Percentiles rank a stretch among this genome's conserved stretches.
phyloP scores from a whole-genome alignment of 2,888 invertebrate genomes.

The Thereva unica region DNA sequence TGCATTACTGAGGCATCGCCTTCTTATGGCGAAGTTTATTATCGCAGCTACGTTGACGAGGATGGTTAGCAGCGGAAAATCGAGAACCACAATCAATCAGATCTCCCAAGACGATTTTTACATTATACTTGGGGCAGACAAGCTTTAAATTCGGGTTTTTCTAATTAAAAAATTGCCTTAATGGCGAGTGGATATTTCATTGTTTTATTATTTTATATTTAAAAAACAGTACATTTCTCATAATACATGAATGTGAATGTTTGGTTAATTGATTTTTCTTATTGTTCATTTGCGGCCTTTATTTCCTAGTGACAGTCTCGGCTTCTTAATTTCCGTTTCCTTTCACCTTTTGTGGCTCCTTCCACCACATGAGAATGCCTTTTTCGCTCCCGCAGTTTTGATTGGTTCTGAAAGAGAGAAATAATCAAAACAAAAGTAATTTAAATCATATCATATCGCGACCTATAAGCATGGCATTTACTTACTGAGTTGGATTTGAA shows the following conservation, averaged over 20 bases:
- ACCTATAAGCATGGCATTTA: constrained; percentile 9
- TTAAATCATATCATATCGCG: not conserved
- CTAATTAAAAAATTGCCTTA: not conserved
- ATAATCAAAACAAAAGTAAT: not conserved
- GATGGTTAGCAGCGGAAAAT: too few relatives aligned
- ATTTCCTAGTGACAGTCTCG: constrained; percentile 4
- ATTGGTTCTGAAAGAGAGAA: constrained; percentile 15
- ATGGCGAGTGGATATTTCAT: not conserved
- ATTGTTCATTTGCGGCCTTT: constrained; percentile 10
- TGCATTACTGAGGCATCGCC: too few relatives aligned
- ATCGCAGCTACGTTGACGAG: too few relatives aligned
- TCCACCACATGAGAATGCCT: not conserved
- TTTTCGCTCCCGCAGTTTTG: constrained; percentile 29
- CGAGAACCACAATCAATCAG: too few relatives aligned
- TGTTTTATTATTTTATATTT: not conserved
- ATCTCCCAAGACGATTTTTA: too few relatives aligned
- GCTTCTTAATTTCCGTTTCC: constrained; percentile 5
- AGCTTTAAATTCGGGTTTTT: too few relatives aligned
- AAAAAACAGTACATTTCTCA: not conserved
- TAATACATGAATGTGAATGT: not conserved
- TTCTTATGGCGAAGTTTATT: too few relatives aligned
- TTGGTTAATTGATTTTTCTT: constrained; percentile 30
- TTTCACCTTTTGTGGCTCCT: constrained; percentile 2
- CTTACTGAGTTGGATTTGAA: constrained; percentile 27
- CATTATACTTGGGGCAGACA: too few relatives aligned